phyloP scores from a whole-genome alignment of 1,140 invertebrate species.

The Asobara japonica region DNA sequence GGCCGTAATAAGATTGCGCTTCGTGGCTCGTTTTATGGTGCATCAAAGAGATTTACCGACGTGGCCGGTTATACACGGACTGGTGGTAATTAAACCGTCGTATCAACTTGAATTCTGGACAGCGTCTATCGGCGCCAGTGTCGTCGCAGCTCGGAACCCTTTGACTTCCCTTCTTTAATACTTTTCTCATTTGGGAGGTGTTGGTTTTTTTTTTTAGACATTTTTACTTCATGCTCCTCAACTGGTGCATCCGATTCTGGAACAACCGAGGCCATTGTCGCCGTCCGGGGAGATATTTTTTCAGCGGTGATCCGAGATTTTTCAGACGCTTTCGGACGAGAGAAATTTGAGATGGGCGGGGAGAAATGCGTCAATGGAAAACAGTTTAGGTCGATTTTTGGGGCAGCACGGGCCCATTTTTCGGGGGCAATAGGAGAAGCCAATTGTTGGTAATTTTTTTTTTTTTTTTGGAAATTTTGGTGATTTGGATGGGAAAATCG shows the following conservation, averaged over 20 bases:
- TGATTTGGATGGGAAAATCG: no score
- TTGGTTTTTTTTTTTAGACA: neutral
- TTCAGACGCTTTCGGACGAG: neutral
- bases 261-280: neutral
- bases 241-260: conserved; percentile 3
- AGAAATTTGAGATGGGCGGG: neutral
- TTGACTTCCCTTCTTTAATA: conserved; percentile 24
- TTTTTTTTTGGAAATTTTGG: no score
- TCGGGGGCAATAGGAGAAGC: no score
- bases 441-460: no score
- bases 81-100: conserved; percentile 46
- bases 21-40: conserved; percentile 33
- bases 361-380: neutral
- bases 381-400: no score
- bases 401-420: no score
- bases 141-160: conserved; percentile 27
- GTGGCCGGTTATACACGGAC: conserved; percentile 36
- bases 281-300: no score
- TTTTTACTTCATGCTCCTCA: neutral
- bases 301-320: neutral
- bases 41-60: conserved; percentile 54
- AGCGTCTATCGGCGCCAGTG: conserved; percentile 34
- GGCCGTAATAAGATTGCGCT: conserved; percentile 37
- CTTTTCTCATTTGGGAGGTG: conserved; percentile 9
- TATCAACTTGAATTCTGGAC: conserved; percentile 39